Evolutionary conservation across 2,888 invertebrate genomes (phyloP), one percentile per base, ranked within the genome.

Genomic region (Meloe dianella): DNA sequence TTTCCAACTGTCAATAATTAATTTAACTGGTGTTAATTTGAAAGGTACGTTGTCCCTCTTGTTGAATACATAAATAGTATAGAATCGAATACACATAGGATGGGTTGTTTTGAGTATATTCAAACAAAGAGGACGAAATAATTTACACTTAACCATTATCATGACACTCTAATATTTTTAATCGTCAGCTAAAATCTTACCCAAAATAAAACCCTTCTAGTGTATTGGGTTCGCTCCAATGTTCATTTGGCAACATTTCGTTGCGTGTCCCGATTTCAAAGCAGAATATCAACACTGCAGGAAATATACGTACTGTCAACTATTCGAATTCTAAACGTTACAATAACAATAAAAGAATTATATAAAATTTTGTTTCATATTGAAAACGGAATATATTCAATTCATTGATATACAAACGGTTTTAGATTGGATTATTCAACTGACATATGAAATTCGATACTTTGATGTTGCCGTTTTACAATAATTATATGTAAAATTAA

Each of bases 211-310:
- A 17, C n/a, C 47, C 17, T 8, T 62, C 59, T 32, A 68, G 60
- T 63, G 65, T 65, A 65, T 65, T 68, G 68, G 69, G 66, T 57
- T 35, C 35, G 66, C 66, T 66, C 66, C 69, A 69, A 66, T 59
- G 69, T 69, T 66, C 66, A 69, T 69, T 69, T 66, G 64, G 69
- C 66, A 69, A 66, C 69, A 66, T 64, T 69, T 61, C 64, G 69
- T 69, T 69, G 66, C 69, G 69, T 69, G 69, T 57, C 66, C 69
- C 56, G 69, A 51, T 69, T 69, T 69, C 61, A 61, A 59, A 69
- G 17, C 66, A 69, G 69, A 65, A 69, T 64, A 69, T 64, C 69
- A 66, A 64, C 61, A 63, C 59, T 27, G 63, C 65, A 60, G 61
- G 60, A 35, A 65, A 60, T 54, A 62, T 57, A 61, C 38, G 27